Evolutionary conservation across 2,797 vertebrate species (phyloP).

Genomic region (Graptemys geographica): DNA sequence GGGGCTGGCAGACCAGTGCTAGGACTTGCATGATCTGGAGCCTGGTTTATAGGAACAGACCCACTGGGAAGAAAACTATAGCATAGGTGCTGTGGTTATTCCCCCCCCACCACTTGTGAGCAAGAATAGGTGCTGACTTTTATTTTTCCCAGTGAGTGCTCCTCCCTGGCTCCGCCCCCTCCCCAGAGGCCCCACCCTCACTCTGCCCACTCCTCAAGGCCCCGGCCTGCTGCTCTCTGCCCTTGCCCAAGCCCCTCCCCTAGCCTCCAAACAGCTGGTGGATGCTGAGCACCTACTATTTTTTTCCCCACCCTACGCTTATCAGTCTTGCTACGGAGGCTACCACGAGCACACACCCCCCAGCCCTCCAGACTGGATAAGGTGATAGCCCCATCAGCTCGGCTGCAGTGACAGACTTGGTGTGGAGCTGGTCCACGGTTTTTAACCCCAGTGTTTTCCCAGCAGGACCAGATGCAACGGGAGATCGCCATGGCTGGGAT

Average conservation of each 20-base stretch:
- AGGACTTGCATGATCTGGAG: not conserved
- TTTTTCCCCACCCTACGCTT: too few relatives aligned
- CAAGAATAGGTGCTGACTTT: too few relatives aligned
- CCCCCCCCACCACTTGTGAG: not conserved
- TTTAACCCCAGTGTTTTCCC: not conserved
- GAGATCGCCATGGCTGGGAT: not conserved
- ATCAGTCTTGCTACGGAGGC: not conserved
- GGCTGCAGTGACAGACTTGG: not conserved
- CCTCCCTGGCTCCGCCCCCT: too few relatives aligned
- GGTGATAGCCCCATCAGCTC: not conserved
- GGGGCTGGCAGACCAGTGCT: not conserved
- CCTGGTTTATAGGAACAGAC: not conserved
- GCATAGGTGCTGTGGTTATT: not conserved
- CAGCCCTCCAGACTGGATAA: not conserved
- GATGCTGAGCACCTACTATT: too few relatives aligned
- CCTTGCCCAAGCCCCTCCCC: too few relatives aligned
- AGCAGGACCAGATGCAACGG: rapidly evolving
- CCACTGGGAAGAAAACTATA: not conserved
- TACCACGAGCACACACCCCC: not conserved
- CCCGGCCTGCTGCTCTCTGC: too few relatives aligned
- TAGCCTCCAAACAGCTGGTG: too few relatives aligned
- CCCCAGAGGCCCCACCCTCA: too few relatives aligned
- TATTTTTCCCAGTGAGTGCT: too few relatives aligned
- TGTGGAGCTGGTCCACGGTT: not conserved
- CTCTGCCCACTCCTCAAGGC: too few relatives aligned